phyloP scores from a whole-genome alignment of 2,888 invertebrate genomes.

The Arge pagana region DNA sequence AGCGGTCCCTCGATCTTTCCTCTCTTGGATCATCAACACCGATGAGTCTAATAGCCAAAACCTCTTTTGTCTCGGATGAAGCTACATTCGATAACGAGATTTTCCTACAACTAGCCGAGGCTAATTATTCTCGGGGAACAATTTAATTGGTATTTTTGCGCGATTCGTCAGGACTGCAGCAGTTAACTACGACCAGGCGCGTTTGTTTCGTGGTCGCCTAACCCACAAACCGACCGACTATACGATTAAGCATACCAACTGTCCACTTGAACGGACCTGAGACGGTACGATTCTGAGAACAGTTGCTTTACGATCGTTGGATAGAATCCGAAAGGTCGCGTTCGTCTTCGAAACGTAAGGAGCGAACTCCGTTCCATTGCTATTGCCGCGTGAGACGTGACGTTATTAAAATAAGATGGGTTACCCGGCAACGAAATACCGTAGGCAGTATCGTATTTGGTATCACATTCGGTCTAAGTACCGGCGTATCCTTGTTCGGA shows the following conservation, averaged over 20 bases:
- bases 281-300: too few species aligned
- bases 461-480: slow-evolving; percentile 4
- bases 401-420: background rate
- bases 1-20: too few species aligned
- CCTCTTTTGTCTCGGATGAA: too few species aligned
- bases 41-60: too few species aligned
- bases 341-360: too few species aligned
- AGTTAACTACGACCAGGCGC: slow-evolving; percentile 8
- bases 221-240: slow-evolving; percentile 16
- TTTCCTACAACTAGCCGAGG: too few species aligned
- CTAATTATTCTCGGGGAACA: slow-evolving; percentile 11
- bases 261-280: slow-evolving; percentile 12
- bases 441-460: slow-evolving; percentile 9
- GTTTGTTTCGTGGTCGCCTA: slow-evolving; percentile 9
- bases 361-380: slow-evolving; percentile 5
- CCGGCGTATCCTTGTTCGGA: background rate
- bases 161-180: background rate
- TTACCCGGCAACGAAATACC: background rate
- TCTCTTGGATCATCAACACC: too few species aligned
- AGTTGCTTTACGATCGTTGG: too few species aligned
- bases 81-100: too few species aligned
- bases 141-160: slow-evolving; percentile 11
- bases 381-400: slow-evolving; percentile 7
- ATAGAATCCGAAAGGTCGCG: too few species aligned
- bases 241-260: slow-evolving; percentile 12